phyloP scores from a whole-genome alignment of 1,140 invertebrate genomes.

The Euura saliciscinereae region DNA sequence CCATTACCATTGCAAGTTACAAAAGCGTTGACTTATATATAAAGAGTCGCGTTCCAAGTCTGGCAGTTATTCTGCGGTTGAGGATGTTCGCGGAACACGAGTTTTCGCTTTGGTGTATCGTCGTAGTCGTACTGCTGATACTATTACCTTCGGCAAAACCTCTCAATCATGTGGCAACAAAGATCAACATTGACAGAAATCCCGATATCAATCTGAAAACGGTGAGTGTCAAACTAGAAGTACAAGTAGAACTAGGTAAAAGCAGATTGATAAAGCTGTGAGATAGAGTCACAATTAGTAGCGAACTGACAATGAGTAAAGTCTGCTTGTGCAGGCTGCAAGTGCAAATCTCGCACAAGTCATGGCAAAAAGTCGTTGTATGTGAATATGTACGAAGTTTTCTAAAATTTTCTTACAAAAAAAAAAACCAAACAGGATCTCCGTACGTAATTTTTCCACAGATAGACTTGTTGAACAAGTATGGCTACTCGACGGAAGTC shows the following conservation, averaged over 20 bases:
- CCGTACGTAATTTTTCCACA: constrained; percentile 29
- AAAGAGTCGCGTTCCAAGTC: background rate
- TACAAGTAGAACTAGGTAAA: background rate
- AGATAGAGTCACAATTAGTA: no score
- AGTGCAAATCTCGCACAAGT: no score
- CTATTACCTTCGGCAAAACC: background rate
- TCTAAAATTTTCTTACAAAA: constrained; percentile 2
- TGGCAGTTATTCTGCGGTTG: background rate
- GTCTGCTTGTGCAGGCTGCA: no score
- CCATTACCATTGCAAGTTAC: background rate
- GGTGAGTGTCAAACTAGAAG: constrained; percentile 27
- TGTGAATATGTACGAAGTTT: background rate
- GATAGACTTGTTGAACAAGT: constrained; percentile 59
- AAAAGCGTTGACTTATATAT: background rate
- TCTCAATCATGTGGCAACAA: background rate
- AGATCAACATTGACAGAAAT: constrained; percentile 31
- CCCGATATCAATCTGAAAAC: constrained; percentile 46
- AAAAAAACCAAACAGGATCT: background rate
- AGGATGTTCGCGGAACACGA: background rate
- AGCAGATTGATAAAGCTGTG: no score
- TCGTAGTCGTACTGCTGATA: background rate
- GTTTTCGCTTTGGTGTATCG: background rate
- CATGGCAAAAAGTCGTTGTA: no score
- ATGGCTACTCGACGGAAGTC: constrained; percentile 62
- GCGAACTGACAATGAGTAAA: no score